Evolutionary conservation across 2,888 invertebrate genomes (phyloP).

Genomic region (Cheiracanthium punctorium): DNA sequence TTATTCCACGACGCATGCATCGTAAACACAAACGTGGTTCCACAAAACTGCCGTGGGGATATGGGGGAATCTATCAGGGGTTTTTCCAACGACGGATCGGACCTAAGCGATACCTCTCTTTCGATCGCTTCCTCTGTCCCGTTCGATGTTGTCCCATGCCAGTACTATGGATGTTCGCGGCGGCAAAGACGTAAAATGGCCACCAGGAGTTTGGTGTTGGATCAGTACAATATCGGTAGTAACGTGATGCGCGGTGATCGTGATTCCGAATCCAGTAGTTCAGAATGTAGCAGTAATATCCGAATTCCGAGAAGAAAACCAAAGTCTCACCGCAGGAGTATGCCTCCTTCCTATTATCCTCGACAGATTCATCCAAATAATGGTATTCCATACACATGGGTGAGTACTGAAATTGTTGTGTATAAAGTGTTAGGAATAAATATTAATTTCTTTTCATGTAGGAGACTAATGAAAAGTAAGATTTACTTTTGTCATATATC

Average conservation of each 20-base stretch:
- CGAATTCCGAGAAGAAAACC: conserved; percentile 38
- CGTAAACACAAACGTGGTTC: not conserved
- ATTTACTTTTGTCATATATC: no score
- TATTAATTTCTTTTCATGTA: no score
- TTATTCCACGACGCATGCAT: conserved; percentile 24
- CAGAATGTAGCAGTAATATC: conserved; percentile 5
- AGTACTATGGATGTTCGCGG: conserved; percentile 18
- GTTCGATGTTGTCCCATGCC: not conserved
- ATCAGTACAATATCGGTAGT: not conserved
- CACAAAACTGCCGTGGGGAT: conserved; percentile 12
- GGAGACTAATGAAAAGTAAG: no score
- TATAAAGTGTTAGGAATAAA: no score
- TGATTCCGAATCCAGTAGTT: conserved; percentile 43
- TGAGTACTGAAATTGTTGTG: no score
- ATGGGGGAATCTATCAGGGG: conserved; percentile 38
- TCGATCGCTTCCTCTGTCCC: conserved; percentile 13
- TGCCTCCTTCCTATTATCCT: conserved; percentile 22
- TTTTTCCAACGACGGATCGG: conserved; percentile 23
- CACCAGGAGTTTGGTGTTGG: conserved; percentile 30
- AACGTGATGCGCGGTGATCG: conserved; percentile 4
- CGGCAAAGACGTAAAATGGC: conserved; percentile 30
- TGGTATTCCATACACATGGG: conserved; percentile 34
- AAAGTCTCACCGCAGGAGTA: conserved; percentile 17
- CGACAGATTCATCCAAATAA: conserved; percentile 12
- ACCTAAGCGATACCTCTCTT: conserved; percentile 45